Evolutionary conservation across 2,113 vertebrate species (phyloP).

Genomic region (Rafetus swinhoei): DNA sequence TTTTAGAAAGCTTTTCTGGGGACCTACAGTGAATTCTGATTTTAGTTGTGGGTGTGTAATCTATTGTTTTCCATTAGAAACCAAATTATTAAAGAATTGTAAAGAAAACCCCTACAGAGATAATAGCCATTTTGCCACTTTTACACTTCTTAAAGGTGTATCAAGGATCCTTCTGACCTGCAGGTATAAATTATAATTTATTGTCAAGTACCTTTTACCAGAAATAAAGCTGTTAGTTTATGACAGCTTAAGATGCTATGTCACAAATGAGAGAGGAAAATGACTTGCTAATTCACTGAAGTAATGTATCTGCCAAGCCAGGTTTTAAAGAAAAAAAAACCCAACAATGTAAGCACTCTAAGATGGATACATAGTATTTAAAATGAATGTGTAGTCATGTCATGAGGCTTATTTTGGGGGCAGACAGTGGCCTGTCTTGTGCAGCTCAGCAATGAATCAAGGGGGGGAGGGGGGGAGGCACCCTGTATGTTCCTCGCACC

Average conservation of each 20-base stretch:
- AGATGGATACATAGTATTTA: neutral
- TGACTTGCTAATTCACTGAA: conserved; percentile 22
- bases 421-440: neutral
- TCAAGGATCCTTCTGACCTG: conserved; percentile 37
- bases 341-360: neutral
- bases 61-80: conserved; percentile 47
- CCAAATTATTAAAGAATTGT: neutral
- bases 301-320: neutral
- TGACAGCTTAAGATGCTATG: conserved; percentile 25
- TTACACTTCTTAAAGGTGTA: conserved; percentile 13
- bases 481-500: neutral
- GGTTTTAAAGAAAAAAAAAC: neutral
- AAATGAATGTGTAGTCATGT: neutral
- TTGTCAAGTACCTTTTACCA: conserved; percentile 8
- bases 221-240: conserved; percentile 27
- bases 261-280: neutral
- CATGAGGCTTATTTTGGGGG: neutral
- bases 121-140: conserved; percentile 27
- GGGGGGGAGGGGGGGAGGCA: neutral
- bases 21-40: neutral
- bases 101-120: neutral
- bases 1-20: conserved; percentile 20
- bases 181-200: conserved; percentile 30
- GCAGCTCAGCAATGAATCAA: neutral
- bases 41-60: conserved; percentile 24